Conservation (phyloP, 2,888 invertebrate species). For the Petrolisthes cinctipes region DNA sequence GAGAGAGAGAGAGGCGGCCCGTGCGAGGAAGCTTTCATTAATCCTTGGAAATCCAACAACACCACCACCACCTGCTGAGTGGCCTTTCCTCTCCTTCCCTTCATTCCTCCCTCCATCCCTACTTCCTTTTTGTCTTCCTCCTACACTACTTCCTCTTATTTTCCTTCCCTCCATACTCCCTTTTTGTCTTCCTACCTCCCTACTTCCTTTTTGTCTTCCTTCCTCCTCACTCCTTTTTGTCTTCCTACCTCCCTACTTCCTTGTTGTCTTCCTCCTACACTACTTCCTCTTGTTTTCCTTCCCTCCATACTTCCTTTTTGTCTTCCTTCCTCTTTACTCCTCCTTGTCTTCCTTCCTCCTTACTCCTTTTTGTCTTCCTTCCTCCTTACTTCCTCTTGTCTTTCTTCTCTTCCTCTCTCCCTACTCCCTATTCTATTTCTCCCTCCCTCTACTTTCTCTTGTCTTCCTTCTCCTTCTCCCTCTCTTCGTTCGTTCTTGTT, state of each 20-base stretch:
- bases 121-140: background rate
- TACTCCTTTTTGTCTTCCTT: background rate
- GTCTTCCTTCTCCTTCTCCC: background rate
- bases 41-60: slow-evolving; percentile 18
- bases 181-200: background rate
- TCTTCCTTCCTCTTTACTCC: background rate
- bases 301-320: background rate
- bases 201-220: background rate
- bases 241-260: background rate
- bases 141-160: background rate
- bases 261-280: too few species aligned
- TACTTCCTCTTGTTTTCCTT: background rate
- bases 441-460: background rate
- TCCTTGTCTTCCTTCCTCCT: background rate
- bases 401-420: background rate
- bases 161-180: background rate
- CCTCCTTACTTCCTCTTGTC: background rate
- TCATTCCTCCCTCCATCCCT: background rate
- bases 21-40: slow-evolving; percentile 18
- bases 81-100: background rate
- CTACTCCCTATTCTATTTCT: background rate
- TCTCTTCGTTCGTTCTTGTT: background rate
- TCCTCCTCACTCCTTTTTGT: background rate
- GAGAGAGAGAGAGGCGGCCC: background rate
- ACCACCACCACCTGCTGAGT: slow-evolving; percentile 7